Evolutionary conservation across 2,113 vertebrate species (phyloP).

Genomic region (Triplophysa tibetana): DNA sequence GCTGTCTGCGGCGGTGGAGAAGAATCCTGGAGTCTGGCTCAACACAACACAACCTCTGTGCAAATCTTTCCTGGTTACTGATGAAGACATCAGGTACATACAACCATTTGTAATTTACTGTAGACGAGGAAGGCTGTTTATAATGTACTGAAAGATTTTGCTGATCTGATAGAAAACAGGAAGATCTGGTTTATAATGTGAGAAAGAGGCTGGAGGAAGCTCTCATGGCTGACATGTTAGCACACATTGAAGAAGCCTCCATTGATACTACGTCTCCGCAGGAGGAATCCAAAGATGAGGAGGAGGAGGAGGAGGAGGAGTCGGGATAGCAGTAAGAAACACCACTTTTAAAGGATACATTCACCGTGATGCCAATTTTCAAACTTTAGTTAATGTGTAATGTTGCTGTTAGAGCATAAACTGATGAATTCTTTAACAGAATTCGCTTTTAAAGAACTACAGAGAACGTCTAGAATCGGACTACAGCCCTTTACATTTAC

Average conservation of each 20-base stretch:
- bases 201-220: conserved; percentile 93
- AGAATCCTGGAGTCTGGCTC: conserved; percentile 96
- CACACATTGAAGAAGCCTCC: conserved; percentile 86
- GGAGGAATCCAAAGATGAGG: conserved; percentile 68
- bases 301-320: conserved; percentile 79
- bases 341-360: too few relatives aligned
- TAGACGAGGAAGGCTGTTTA: too few relatives aligned
- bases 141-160: not conserved
- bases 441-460: too few relatives aligned
- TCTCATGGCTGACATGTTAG: conserved; percentile 94
- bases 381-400: too few relatives aligned
- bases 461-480: too few relatives aligned
- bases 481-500: too few relatives aligned
- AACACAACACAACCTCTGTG: conserved; percentile 94
- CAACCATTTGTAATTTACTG: not conserved
- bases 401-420: too few relatives aligned
- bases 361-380: too few relatives aligned
- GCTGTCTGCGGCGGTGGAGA: conserved; percentile 92
- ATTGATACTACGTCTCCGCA: conserved; percentile 68
- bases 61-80: conserved; percentile 96
- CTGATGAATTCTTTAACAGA: too few relatives aligned
- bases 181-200: conserved; percentile 93
- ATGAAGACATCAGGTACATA: conserved; percentile 92
- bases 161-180: conserved; percentile 85
- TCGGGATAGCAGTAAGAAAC: conserved; percentile 79